Evolutionary conservation across 2,888 invertebrate genomes (phyloP).

Genomic region (Lepidocyrtoides sp.): DNA sequence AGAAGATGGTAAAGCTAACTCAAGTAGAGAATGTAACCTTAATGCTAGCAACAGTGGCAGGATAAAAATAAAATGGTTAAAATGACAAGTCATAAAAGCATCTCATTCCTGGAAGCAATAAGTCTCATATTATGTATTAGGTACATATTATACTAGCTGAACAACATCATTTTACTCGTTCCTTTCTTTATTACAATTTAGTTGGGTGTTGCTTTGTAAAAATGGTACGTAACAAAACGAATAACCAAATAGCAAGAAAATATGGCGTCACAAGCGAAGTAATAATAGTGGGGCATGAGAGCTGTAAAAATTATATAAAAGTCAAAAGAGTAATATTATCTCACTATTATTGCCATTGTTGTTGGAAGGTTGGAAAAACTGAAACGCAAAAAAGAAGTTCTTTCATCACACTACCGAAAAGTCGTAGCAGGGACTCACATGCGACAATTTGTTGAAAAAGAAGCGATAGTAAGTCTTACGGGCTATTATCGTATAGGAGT

Average conservation of each 20-base stretch:
- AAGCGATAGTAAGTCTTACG: neutral
- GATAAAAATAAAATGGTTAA: constrained; percentile 51
- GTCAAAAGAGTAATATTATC: constrained; percentile 19
- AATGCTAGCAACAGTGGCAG: constrained; percentile 31
- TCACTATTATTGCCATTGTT: neutral
- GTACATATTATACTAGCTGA: no score
- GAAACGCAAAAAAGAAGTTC: constrained; percentile 13
- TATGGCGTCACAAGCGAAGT: constrained; percentile 18
- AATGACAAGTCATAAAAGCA: constrained; percentile 70
- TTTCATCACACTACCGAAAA: no score
- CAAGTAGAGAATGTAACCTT: neutral
- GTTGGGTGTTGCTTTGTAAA: constrained; percentile 21
- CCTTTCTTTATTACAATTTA: neutral
- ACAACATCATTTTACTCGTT: neutral
- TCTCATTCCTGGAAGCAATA: constrained; percentile 39
- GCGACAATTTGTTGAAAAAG: neutral
- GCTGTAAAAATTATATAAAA: constrained; percentile 41
- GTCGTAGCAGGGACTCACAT: neutral
- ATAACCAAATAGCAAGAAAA: constrained; percentile 39
- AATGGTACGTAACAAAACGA: constrained; percentile 7
- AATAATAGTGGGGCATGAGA: neutral
- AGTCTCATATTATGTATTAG: no score
- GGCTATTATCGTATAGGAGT: neutral
- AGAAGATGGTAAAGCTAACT: no score
- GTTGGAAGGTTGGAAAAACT: neutral